These are phyloP conservation scores for Elgaria multicarinata DNA, from an alignment of 2,113 vertebrate genomes.

Conservation along the genomic window DNA sequence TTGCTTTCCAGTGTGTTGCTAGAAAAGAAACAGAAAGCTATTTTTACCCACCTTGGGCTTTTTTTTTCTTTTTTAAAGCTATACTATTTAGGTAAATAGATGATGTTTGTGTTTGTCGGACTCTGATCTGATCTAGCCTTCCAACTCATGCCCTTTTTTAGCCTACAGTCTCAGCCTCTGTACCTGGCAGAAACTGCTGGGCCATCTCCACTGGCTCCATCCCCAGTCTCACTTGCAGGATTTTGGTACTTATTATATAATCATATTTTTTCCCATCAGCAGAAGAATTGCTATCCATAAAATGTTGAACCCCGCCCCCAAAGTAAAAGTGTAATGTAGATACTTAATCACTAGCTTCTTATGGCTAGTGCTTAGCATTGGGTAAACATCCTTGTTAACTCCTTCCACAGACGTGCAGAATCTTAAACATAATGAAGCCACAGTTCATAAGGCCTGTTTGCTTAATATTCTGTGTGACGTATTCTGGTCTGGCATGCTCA, in stretches of 20 bases:
- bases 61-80: no score
- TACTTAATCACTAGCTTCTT: constrained; percentile 32
- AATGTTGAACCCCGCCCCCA: constrained; percentile 33
- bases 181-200: not conserved
- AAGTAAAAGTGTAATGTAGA: constrained; percentile 55
- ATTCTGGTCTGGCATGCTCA: not conserved
- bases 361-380: constrained; percentile 54
- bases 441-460: constrained; percentile 52
- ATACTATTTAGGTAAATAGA: no score
- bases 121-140: not conserved
- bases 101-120: not conserved
- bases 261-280: not conserved
- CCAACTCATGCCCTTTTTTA: not conserved
- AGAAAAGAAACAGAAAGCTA: no score
- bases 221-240: not conserved
- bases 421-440: constrained; percentile 55
- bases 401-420: constrained; percentile 37
- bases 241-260: constrained; percentile 1
- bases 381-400: constrained; percentile 56
- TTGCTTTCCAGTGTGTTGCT: no score
- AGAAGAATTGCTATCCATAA: constrained; percentile 19
- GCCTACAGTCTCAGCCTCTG: not conserved
- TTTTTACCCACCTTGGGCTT: no score
- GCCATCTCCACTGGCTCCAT: not conserved
- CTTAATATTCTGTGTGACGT: constrained; percentile 21